Evolutionary conservation across 1,140 invertebrate species (phyloP).

Genomic region (Heliconius congener): DNA sequence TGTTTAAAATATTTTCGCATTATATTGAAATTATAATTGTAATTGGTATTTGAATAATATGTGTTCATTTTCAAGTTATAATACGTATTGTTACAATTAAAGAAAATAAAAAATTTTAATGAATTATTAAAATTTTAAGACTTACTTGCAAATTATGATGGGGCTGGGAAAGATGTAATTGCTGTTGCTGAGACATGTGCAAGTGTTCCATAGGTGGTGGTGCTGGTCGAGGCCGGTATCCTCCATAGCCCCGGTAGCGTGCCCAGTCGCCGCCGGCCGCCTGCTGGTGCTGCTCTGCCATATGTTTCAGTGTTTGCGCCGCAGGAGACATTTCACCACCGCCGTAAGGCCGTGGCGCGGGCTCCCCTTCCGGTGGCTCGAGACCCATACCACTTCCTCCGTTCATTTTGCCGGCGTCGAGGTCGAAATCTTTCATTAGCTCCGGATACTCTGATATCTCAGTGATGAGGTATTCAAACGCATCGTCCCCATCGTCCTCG

Average conservation of each 20-base stretch:
- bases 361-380: constrained; percentile 78
- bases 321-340: constrained; percentile 89
- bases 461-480: constrained; percentile 93
- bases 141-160: constrained; percentile 88
- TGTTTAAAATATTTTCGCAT: constrained; percentile 15
- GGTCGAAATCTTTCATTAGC: constrained; percentile 91
- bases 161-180: constrained; percentile 91
- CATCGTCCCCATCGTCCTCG: constrained; percentile 92
- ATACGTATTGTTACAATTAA: not conserved
- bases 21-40: constrained; percentile 18
- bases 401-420: constrained; percentile 78
- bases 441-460: constrained; percentile 92
- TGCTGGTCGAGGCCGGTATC: constrained; percentile 84
- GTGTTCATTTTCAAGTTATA: not conserved
- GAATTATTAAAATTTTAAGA: not conserved
- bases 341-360: constrained; percentile 69
- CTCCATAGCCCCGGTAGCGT: constrained; percentile 84
- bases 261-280: constrained; percentile 77
- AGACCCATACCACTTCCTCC: constrained; percentile 63
- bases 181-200: constrained; percentile 93
- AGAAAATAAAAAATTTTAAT: not conserved
- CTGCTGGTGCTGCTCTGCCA: constrained; percentile 97
- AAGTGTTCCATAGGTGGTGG: constrained; percentile 82
- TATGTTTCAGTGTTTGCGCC: constrained; percentile 96
- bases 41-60: not conserved